phyloP scores from a whole-genome alignment of 1,140 invertebrate genomes.

The Araneus ventricosus region DNA sequence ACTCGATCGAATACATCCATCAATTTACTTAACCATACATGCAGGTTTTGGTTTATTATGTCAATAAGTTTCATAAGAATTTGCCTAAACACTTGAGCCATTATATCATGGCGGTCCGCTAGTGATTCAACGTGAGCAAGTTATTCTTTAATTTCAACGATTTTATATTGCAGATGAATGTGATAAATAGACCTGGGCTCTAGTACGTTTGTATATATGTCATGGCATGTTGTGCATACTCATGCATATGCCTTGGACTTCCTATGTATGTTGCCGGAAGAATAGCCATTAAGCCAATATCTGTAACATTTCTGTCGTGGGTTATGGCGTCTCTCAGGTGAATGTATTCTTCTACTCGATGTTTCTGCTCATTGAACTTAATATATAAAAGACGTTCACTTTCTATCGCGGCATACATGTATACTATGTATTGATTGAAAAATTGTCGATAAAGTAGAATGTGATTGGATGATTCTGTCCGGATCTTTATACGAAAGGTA shows the following conservation, averaged over 20 bases:
- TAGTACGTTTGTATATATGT: conserved; percentile 78
- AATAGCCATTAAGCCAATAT: neutral
- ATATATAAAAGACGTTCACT: neutral
- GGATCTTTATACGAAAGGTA: too few species aligned
- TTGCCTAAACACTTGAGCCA: too few species aligned
- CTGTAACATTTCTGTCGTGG: neutral
- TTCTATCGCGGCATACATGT: conserved; percentile 14
- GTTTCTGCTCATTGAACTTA: neutral
- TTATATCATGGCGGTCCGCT: too few species aligned
- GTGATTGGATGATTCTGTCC: too few species aligned
- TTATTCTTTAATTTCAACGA: too few species aligned
- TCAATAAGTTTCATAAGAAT: too few species aligned
- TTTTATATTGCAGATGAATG: too few species aligned
- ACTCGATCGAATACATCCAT: too few species aligned
- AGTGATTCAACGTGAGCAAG: too few species aligned
- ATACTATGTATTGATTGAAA: neutral
- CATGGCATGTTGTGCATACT: conserved; percentile 78
- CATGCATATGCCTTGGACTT: conserved; percentile 67
- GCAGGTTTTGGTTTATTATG: too few species aligned
- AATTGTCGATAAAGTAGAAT: neutral
- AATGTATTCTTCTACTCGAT: neutral
- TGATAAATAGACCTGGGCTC: conserved; percentile 79
- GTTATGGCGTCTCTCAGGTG: neutral
- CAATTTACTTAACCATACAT: too few species aligned
- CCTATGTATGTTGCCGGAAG: conserved; percentile 49